phyloP scores from a whole-genome alignment of 2,797 vertebrate genomes.

The Limnodromus scolopaceus region DNA sequence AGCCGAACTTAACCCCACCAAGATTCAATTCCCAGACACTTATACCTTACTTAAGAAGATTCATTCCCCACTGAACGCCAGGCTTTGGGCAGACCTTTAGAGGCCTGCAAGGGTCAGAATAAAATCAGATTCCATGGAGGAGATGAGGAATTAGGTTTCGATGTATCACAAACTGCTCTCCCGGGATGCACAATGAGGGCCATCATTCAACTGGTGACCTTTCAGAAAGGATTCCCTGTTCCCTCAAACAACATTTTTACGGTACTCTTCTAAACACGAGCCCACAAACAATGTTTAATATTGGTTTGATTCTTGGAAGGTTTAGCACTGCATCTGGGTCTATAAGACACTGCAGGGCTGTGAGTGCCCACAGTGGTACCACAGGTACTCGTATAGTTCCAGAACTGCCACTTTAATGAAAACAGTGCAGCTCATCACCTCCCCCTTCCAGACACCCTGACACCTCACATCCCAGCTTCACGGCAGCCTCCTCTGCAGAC shows the following conservation, averaged over 20 bases:
- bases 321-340: background rate
- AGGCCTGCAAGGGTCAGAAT: background rate
- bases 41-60: background rate
- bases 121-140: background rate
- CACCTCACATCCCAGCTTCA: background rate
- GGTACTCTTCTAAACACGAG: background rate
- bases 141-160: background rate
- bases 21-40: background rate
- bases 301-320: background rate
- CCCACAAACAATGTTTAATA: background rate
- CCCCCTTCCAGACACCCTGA: background rate
- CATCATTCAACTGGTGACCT: background rate
- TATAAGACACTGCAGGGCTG: background rate
- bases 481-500: background rate
- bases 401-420: background rate
- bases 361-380: background rate
- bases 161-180: background rate
- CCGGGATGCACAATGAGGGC: background rate
- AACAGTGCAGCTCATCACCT: background rate
- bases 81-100: background rate
- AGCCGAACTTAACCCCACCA: background rate
- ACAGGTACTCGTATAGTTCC: background rate
- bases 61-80: background rate
- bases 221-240: background rate
- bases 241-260: background rate